phyloP scores from a whole-genome alignment of 2,888 invertebrate species.

The Eucera pruinosa region DNA sequence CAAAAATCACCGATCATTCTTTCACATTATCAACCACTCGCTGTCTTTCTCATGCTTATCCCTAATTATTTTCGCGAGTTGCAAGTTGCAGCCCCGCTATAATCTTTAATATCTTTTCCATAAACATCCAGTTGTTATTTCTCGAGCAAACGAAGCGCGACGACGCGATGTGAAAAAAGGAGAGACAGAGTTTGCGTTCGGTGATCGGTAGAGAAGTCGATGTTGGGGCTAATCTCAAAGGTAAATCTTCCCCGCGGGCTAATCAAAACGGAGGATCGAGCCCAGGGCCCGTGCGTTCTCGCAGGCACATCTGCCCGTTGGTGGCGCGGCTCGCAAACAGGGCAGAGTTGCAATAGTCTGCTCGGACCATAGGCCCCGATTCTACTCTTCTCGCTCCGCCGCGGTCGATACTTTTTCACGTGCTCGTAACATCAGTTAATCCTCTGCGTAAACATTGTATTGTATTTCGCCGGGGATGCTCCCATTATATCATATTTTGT shows the following conservation, averaged over 20 bases:
- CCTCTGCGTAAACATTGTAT: conserved; percentile 83
- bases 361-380: conserved; percentile 24
- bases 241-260: conserved; percentile 78
- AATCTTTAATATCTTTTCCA: not conserved
- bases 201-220: conserved; percentile 66
- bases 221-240: conserved; percentile 76
- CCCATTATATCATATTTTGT: conserved; percentile 84
- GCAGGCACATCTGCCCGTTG: conserved; percentile 76
- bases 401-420: conserved; percentile 72
- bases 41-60: no score
- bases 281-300: conserved; percentile 67
- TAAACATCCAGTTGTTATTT: not conserved
- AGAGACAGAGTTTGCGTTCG: conserved; percentile 29
- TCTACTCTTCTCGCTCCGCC: conserved; percentile 7
- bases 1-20: no score
- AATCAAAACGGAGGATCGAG: conserved; percentile 77
- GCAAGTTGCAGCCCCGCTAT: no score
- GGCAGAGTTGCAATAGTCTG: conserved; percentile 57
- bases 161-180: not conserved
- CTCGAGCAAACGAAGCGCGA: not conserved
- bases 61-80: no score
- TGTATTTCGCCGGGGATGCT: conserved; percentile 82
- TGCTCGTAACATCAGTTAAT: conserved; percentile 80
- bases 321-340: conserved; percentile 8
- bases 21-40: no score